Conservation (phyloP, 2,888 invertebrate genomes). For the Lamellibrachia satsuma region DNA sequence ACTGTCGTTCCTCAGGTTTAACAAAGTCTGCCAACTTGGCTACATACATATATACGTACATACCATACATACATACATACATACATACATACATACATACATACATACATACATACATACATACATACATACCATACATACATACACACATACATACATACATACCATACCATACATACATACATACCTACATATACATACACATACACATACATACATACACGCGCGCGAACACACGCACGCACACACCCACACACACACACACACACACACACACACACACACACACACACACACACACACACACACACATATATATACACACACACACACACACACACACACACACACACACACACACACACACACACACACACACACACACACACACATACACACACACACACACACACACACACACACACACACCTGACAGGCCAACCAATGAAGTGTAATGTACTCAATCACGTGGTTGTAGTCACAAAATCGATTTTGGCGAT, state of each 20-base stretch:
- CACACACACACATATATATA: constrained; percentile 3
- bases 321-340: neutral
- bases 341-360: too few relatives aligned
- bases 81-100: too few relatives aligned
- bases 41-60: too few relatives aligned
- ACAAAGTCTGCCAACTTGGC: too few relatives aligned
- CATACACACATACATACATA: constrained; percentile 19
- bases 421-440: neutral
- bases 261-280: too few relatives aligned
- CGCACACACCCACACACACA: neutral
- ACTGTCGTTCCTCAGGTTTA: too few relatives aligned
- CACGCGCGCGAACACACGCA: too few relatives aligned
- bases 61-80: too few relatives aligned
- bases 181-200: neutral
- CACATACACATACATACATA: neutral
- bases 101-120: neutral
- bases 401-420: neutral
- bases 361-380: neutral
- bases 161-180: neutral
- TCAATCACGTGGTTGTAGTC: neutral
- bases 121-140: neutral
- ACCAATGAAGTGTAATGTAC: neutral
- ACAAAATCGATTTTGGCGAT: neutral
- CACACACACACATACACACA: neutral
- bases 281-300: neutral